A percentile compares a stretch with the other conserved stretches of the same genome.
phyloP scores from a whole-genome alignment of 1,140 invertebrate genomes.

The Leptopilina boulardi region DNA sequence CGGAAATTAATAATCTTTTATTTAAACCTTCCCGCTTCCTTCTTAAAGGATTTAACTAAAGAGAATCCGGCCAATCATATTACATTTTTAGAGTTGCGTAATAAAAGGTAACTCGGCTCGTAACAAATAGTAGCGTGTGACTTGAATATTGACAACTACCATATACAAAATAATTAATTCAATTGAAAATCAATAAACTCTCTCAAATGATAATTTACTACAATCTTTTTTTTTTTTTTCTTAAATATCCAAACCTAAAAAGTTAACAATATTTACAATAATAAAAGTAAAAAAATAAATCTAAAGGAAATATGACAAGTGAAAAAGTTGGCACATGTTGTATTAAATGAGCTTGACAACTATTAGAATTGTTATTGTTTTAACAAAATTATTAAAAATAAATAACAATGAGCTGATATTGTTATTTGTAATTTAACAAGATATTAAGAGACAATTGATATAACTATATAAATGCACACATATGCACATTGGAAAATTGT shows the following conservation, averaged over 20 bases:
- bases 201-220: no score
- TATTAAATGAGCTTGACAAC: not conserved
- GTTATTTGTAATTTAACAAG: not conserved
- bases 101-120: no score
- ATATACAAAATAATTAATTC: not conserved
- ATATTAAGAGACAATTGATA: conserved; percentile 26
- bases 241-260: not conserved
- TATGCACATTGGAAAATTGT: conserved; percentile 60
- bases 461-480: conserved; percentile 39
- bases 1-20: no score
- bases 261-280: not conserved
- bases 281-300: not conserved
- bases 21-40: no score
- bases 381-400: not conserved
- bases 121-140: not conserved
- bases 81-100: no score
- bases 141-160: not conserved
- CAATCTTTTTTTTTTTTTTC: not conserved
- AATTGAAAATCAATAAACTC: no score
- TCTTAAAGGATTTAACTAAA: no score
- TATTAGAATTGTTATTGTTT: not conserved
- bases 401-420: not conserved
- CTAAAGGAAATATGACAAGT: conserved; percentile 18
- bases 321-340: conserved; percentile 20
- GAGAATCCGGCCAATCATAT: no score